Evolutionary conservation across 2,888 invertebrate species (phyloP).

Genomic region (Eupithecia dodoneata): DNA sequence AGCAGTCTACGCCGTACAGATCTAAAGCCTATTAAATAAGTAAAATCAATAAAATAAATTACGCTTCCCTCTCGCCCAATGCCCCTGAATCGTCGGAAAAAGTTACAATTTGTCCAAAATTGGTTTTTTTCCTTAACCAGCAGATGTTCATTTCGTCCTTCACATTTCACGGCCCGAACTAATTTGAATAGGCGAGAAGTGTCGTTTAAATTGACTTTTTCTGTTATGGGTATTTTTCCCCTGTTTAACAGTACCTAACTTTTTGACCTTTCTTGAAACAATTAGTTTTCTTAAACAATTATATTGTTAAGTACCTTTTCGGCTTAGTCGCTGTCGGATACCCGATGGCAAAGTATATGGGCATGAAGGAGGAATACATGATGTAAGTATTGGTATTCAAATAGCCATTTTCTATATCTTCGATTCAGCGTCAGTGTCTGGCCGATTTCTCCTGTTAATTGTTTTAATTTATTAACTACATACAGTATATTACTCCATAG

Average conservation of each 20-base stretch:
- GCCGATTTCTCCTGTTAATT: too few relatives aligned
- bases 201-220: conserved; percentile 7
- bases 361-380: too few relatives aligned
- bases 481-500: too few relatives aligned
- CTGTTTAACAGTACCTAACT: not conserved
- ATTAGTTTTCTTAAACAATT: not conserved
- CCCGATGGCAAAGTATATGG: too few relatives aligned
- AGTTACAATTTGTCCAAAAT: conserved; percentile 28
- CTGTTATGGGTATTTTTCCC: not conserved
- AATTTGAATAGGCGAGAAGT: conserved; percentile 12
- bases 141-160: conserved; percentile 29
- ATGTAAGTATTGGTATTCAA: too few relatives aligned
- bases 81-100: conserved; percentile 20
- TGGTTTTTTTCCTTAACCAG: conserved; percentile 23
- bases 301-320: too few relatives aligned
- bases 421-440: too few relatives aligned
- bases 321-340: too few relatives aligned
- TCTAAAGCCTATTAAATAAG: not conserved
- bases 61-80: not conserved
- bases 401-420: too few relatives aligned
- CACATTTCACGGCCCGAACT: conserved; percentile 21
- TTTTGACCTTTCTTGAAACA: not conserved
- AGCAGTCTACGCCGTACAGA: not conserved
- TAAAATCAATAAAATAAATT: not conserved
- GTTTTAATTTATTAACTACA: too few relatives aligned